These are phyloP conservation scores for Alviniconcha strummeri DNA, from an alignment of 2,888 invertebrate genomes.

Conservation along the genomic window DNA sequence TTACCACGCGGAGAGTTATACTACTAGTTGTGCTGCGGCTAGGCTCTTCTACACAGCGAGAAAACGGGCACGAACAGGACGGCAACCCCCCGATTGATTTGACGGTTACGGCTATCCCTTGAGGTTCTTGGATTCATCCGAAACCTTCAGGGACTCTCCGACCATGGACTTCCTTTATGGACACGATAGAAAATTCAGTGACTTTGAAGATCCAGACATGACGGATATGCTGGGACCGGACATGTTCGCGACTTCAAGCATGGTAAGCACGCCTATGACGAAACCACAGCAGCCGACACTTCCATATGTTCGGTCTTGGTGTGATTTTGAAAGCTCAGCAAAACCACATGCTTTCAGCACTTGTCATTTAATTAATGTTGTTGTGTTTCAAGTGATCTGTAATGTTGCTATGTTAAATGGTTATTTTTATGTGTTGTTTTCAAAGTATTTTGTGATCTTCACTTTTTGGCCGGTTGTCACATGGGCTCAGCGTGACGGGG, in stretches of 20 bases:
- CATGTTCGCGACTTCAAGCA: constrained; percentile 56
- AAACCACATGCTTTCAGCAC: neutral
- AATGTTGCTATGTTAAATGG: neutral
- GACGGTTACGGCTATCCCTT: constrained; percentile 60
- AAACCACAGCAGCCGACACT: constrained; percentile 25
- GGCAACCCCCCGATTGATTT: constrained; percentile 34
- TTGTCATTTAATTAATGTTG: neutral
- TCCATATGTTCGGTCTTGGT: constrained; percentile 32
- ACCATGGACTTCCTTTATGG: constrained; percentile 69
- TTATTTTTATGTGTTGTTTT: neutral
- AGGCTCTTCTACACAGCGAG: constrained; percentile 6
- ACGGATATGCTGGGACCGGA: constrained; percentile 64
- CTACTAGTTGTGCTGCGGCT: constrained; percentile 41
- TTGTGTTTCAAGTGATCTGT: neutral
- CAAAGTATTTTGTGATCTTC: neutral
- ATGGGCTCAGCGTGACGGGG: constrained; percentile 22
- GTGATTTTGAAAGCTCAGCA: constrained; percentile 18
- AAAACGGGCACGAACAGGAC: constrained; percentile 12
- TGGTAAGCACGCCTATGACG: constrained; percentile 39
- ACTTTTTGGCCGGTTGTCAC: neutral
- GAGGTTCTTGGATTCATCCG: constrained; percentile 50
- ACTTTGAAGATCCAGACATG: constrained; percentile 63
- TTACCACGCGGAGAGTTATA: constrained; percentile 44
- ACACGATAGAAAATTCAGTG: constrained; percentile 64
- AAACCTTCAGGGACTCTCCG: constrained; percentile 61